Evolutionary conservation across 1,140 invertebrate species (phyloP), one percentile per base, ranked within the genome.

Genomic region (Drosophila parvula): DNA sequence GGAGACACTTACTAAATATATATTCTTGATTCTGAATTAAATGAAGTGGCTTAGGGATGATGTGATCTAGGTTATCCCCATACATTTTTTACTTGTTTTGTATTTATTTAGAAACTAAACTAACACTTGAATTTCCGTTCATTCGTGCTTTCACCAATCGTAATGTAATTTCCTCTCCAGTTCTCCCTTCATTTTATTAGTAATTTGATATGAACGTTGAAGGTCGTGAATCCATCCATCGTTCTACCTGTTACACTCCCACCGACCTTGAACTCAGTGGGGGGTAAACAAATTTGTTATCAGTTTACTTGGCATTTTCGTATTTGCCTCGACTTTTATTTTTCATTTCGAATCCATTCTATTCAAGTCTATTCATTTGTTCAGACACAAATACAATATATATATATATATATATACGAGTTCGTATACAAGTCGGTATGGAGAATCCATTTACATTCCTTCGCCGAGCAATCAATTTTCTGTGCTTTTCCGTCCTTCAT

Each of bases 381-480:
- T 50, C 65, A 28, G 34, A 30, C 32, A 50, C 48, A 10, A n/a
- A n/a, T 30, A 16, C 16, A 34, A 34, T 45, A 38, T 18, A 12
- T 30, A 12, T 18, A 27, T 12, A 36, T 27, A 28, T 34, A 22
- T 43, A 45, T 65, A 30, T 45, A 45, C 10, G 27, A 65, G 44
- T 11, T 38, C 32, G 36, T 48, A 16, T 27, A 74, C 34, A 51
- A 57, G 60, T 75, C 28, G 14, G 71, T 32, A 59, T 65, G 50
- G 45, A 34, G 51, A 75, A 64, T 38, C 70, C 62, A 70, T 70
- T 70, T 48, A 59, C 64, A 73, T 73, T 58, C 53, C 73, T 58
- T 65, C 45, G 47, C 11, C 71, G 30, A 58, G 73, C 60, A 75
- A 76, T 76, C 74, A 77, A 50, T 77, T 77, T 68, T 68, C 73